Evolutionary conservation across 2,888 invertebrate genomes (phyloP).

Genomic region (Meloe dianella): DNA sequence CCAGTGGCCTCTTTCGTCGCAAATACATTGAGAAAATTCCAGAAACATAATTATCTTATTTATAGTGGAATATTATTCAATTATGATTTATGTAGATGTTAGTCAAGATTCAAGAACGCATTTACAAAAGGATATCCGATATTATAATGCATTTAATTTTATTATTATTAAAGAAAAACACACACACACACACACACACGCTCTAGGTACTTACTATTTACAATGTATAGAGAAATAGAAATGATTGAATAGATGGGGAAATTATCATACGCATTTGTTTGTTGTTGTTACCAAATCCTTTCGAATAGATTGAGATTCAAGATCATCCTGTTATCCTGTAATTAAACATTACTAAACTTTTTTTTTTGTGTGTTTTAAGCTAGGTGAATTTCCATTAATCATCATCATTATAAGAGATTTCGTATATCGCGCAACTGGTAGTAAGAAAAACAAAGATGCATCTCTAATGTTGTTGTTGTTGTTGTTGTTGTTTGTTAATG

Average conservation of each 20-base stretch:
- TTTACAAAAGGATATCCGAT: conserved; percentile 32
- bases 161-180: not conserved
- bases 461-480: conserved; percentile 1
- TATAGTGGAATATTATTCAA: conserved; percentile 24
- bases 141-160: conserved; percentile 19
- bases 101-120: conserved; percentile 14
- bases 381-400: not conserved
- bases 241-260: no score
- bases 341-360: no score
- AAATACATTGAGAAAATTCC: conserved; percentile 22
- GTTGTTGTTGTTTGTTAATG: conserved; percentile 14
- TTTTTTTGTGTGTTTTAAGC: no score
- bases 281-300: no score
- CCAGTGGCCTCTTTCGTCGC: conserved; percentile 18
- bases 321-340: no score
- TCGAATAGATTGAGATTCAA: no score
- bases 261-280: no score
- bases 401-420: not conserved
- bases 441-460: not conserved
- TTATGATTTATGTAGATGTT: conserved; percentile 23
- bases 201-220: no score
- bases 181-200: no score
- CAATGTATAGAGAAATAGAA: no score
- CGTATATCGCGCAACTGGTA: not conserved
- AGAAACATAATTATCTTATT: conserved; percentile 26